Evolutionary conservation across 2,113 vertebrate species (phyloP).

Genomic region (Aegypius monachus): DNA sequence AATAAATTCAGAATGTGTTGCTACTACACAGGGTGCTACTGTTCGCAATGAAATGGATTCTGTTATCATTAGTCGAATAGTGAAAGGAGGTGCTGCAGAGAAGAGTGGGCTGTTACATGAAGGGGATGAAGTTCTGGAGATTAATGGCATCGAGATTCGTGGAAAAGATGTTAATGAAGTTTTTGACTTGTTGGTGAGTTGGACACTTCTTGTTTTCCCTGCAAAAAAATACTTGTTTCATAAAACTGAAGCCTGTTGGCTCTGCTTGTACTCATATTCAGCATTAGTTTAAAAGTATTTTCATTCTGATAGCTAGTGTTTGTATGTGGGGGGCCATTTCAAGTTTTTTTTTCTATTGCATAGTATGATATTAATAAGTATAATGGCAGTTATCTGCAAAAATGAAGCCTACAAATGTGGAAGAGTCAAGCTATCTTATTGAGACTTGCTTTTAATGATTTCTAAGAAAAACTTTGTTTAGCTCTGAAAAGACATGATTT

Average conservation of each 20-base stretch:
- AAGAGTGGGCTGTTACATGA: constrained; percentile 90
- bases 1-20: constrained; percentile 8
- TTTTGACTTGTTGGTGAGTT: constrained; percentile 91
- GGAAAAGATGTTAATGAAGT: constrained; percentile 96
- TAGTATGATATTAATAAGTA: neutral
- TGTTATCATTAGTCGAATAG: constrained; percentile 94
- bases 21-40: constrained; percentile 85
- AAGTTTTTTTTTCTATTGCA: neutral
- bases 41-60: constrained; percentile 94
- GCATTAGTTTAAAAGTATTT: neutral
- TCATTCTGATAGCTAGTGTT: neutral
- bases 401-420: neutral
- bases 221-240: neutral
- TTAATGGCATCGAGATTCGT: constrained; percentile 89
- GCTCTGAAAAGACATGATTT: neutral
- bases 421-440: neutral
- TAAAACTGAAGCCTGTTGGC: neutral
- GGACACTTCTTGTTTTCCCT: neutral
- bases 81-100: constrained; percentile 92
- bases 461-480: neutral
- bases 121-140: constrained; percentile 94
- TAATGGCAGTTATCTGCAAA: neutral
- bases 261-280: neutral
- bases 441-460: neutral
- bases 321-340: neutral